phyloP scores from a whole-genome alignment of 2,888 invertebrate genomes.

The Embidobia sp. region DNA sequence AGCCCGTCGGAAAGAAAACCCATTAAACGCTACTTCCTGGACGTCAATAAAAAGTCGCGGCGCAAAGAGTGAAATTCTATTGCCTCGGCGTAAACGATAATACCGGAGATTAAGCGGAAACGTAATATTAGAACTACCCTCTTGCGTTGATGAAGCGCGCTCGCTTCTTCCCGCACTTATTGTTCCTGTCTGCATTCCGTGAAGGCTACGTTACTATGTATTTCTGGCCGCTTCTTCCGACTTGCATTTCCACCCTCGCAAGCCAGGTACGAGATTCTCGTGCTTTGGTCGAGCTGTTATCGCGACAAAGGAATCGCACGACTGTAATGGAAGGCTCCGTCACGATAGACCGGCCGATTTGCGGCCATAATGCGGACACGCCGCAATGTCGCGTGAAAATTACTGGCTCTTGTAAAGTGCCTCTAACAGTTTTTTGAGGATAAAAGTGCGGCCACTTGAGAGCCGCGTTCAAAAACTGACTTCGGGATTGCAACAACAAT shows the following conservation, averaged over 20 bases:
- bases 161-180: constrained; percentile 47
- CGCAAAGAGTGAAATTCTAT: constrained; percentile 35
- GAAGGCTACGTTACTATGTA: constrained; percentile 17
- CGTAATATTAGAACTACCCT: constrained; percentile 55
- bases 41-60: constrained; percentile 30
- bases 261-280: constrained; percentile 43
- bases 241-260: constrained; percentile 1
- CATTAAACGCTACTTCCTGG: constrained; percentile 11
- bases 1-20: constrained; percentile 16
- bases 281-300: constrained; percentile 43
- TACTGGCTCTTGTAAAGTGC: background rate
- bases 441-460: too few relatives aligned
- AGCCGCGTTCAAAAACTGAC: too few relatives aligned
- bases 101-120: constrained; percentile 54
- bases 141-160: constrained; percentile 44
- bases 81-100: constrained; percentile 41
- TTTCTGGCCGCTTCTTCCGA: constrained; percentile 9
- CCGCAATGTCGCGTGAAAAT: constrained; percentile 9
- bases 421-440: too few relatives aligned
- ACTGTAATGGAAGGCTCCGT: constrained; percentile 22
- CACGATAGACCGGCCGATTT: constrained; percentile 25
- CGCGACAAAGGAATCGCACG: constrained; percentile 47
- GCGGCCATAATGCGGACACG: constrained; percentile 1
- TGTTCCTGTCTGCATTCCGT: constrained; percentile 45
- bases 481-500: too few relatives aligned